phyloP scores from a whole-genome alignment of 2,888 invertebrate species.

The Tachystola acroxantha region DNA sequence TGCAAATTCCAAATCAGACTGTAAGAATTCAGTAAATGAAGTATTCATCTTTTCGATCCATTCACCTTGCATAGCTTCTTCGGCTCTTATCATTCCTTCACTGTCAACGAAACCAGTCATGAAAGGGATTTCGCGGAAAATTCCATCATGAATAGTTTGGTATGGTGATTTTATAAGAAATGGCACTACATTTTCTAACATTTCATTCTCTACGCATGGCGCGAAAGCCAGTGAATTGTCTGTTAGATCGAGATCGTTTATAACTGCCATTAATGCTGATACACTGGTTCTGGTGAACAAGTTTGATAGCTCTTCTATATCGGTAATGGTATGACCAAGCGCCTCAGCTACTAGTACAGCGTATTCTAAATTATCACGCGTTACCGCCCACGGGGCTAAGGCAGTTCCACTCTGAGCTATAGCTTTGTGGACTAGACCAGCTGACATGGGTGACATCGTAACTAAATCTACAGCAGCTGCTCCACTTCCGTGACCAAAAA shows the following conservation, averaged over 20 bases:
- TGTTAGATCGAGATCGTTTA: slow-evolving; percentile 55
- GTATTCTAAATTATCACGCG: slow-evolving; percentile 51
- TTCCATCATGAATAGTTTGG: slow-evolving; percentile 35
- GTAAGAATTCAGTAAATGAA: slow-evolving; percentile 50
- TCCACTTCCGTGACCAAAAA: slow-evolving; percentile 90
- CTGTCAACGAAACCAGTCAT: slow-evolving; percentile 59
- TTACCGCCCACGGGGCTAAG: slow-evolving; percentile 65
- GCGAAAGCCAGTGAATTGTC: slow-evolving; percentile 61
- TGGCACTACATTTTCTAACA: slow-evolving; percentile 31
- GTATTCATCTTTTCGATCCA: slow-evolving; percentile 56
- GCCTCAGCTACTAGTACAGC: slow-evolving; percentile 54
- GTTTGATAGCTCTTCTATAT: slow-evolving; percentile 40
- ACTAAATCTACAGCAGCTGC: slow-evolving; percentile 75
- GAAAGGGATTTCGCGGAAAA: slow-evolving; percentile 48
- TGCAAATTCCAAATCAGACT: slow-evolving; percentile 49
- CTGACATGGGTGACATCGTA: slow-evolving; percentile 50
- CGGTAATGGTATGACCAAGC: slow-evolving; percentile 47
- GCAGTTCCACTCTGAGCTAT: slow-evolving; percentile 63
- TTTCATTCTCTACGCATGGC: slow-evolving; percentile 55
- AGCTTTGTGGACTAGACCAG: slow-evolving; percentile 51
- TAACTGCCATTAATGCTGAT: slow-evolving; percentile 51
- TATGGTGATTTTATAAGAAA: slow-evolving; percentile 51
- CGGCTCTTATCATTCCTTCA: slow-evolving; percentile 58
- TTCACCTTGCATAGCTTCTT: slow-evolving; percentile 38
- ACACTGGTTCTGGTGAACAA: slow-evolving; percentile 48